Evolutionary conservation across 1,140 invertebrate species (phyloP).

Genomic region (Trissolcus basalis): DNA sequence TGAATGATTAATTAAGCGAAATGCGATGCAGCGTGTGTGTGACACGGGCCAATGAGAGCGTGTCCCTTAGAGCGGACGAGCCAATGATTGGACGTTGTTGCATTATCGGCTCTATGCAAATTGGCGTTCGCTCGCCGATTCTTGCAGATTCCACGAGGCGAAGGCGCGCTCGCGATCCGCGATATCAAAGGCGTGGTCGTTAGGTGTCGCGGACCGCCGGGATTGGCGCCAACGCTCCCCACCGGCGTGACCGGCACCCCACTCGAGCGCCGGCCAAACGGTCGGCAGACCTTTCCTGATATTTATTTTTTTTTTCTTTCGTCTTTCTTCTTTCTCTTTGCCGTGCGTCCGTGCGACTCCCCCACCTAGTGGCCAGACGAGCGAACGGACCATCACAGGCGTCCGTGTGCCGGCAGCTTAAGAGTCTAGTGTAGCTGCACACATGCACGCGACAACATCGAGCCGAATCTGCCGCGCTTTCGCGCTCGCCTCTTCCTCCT

Average conservation of each 20-base stretch:
- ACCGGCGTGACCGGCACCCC: conserved; percentile 47
- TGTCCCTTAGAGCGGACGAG: conserved; percentile 3
- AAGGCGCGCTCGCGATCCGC: conserved; percentile 65
- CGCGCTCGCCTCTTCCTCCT: conserved; percentile 55
- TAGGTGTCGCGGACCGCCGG: conserved; percentile 50
- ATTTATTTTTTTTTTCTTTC: conserved; percentile 48
- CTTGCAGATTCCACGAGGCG: conserved; percentile 59
- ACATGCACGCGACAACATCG: conserved; percentile 76
- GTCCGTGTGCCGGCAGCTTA: conserved; percentile 63
- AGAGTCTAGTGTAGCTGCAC: conserved; percentile 71
- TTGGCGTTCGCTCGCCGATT: conserved; percentile 48
- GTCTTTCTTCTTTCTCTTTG: conserved; percentile 51
- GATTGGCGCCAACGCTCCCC: conserved; percentile 65
- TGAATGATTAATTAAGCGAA: conserved; percentile 55
- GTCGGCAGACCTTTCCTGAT: conserved; percentile 58
- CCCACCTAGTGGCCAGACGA: conserved; percentile 63
- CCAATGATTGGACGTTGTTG: conserved; percentile 60
- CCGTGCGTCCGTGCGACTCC: conserved; percentile 59
- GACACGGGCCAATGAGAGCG: conserved; percentile 36
- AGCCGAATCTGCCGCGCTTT: conserved; percentile 64
- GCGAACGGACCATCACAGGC: conserved; percentile 58
- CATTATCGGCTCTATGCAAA: conserved; percentile 67
- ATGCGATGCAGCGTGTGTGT: neutral
- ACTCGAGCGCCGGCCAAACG: conserved; percentile 55
- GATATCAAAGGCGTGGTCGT: conserved; percentile 59